These are phyloP conservation scores for Helicoverpa zea DNA, from an alignment of 1,140 invertebrate genomes.

Conservation along the genomic window DNA sequence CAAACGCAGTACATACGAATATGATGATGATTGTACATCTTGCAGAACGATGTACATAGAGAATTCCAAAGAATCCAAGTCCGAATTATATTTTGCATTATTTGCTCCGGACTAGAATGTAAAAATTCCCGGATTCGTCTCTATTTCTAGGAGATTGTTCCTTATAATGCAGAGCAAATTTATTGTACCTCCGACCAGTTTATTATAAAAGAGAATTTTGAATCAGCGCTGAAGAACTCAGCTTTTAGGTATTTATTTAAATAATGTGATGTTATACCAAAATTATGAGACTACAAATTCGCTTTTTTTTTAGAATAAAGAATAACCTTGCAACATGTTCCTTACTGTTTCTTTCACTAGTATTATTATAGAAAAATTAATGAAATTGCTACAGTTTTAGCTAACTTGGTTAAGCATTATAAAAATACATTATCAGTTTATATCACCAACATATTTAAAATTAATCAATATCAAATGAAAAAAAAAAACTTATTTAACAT, in stretches of 20 bases:
- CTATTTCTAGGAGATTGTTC: slow-evolving; percentile 13
- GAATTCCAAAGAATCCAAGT: slow-evolving; percentile 6
- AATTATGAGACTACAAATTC: slow-evolving; percentile 8
- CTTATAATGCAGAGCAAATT: slow-evolving; percentile 22
- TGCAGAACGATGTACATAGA: slow-evolving; percentile 5
- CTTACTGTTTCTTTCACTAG: too few relatives aligned
- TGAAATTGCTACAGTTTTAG: too few relatives aligned
- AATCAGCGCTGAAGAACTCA: background rate
- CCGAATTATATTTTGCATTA: slow-evolving; percentile 39
- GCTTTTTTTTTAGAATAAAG: too few relatives aligned
- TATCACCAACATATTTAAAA: too few relatives aligned
- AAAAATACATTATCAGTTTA: too few relatives aligned
- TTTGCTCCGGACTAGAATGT: background rate
- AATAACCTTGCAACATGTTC: too few relatives aligned
- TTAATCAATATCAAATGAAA: too few relatives aligned
- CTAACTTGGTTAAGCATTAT: too few relatives aligned
- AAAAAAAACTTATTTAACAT: too few relatives aligned
- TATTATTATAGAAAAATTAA: too few relatives aligned
- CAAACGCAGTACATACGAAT: background rate
- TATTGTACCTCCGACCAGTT: slow-evolving; percentile 14
- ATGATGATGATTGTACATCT: slow-evolving; percentile 32
- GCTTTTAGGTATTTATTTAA: slow-evolving; percentile 12
- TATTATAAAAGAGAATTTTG: slow-evolving; percentile 9
- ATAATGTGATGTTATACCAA: background rate
- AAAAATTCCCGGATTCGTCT: slow-evolving; percentile 21